A percentile compares a stretch with the other conserved stretches of the same genome.
These are phyloP conservation scores for Cyanistes caeruleus DNA, from an alignment of 2,113 vertebrate species.

Conservation along the genomic window DNA sequence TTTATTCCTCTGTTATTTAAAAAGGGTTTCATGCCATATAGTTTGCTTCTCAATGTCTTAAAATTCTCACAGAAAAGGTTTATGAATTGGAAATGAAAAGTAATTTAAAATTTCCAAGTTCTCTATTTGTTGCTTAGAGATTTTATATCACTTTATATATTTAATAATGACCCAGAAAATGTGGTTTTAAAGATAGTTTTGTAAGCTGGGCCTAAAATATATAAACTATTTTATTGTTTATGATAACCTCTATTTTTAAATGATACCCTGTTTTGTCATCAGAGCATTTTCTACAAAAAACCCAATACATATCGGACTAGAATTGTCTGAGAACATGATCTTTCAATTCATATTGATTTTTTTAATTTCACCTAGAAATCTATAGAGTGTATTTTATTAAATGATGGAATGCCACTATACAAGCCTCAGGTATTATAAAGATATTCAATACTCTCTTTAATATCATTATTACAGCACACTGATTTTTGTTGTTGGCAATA, in stretches of 20 bases:
- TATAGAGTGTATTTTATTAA: not conserved
- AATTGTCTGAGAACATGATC: not conserved
- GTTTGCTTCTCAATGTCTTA: not conserved
- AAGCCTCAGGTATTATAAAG: not conserved
- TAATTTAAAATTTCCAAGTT: not conserved
- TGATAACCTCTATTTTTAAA: not conserved
- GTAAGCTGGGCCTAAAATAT: not conserved
- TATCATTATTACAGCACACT: not conserved
- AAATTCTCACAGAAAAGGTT: not conserved
- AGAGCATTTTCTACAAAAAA: not conserved
- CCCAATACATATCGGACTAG: rapidly evolving
- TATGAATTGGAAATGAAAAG: not conserved
- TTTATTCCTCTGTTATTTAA: not conserved
- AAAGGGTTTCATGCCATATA: not conserved
- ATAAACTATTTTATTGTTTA: not conserved
- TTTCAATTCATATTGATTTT: not conserved
- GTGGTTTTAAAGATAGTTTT: not conserved
- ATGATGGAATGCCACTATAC: not conserved
- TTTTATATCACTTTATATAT: not conserved
- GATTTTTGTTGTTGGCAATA: not conserved
- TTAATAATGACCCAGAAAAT: not conserved
- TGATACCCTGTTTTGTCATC: rapidly evolving
- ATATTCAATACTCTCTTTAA: not conserved
- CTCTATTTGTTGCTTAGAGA: not conserved
- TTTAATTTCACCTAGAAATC: not conserved